Percentiles rank a stretch among this genome's conserved stretches.
phyloP scores from a whole-genome alignment of 2,888 invertebrate genomes.

The Ophion ellenae region DNA sequence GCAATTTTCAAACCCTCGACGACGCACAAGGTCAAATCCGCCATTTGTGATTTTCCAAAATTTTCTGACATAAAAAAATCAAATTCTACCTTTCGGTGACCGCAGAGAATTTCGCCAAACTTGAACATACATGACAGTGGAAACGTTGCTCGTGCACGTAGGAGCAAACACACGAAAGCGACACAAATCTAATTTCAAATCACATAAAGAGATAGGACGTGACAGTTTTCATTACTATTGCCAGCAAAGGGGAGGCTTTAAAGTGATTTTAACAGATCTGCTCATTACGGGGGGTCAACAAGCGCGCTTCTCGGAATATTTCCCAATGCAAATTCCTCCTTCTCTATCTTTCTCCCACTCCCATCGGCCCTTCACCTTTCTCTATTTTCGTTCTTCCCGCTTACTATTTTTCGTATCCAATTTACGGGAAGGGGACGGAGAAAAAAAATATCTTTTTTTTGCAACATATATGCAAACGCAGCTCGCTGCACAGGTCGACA shows the following conservation, averaged over 20 bases:
- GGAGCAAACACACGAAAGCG: background rate
- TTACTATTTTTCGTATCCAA: background rate
- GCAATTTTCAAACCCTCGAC: too few species aligned
- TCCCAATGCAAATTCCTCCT: constrained; percentile 8
- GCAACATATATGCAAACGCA: constrained; percentile 3
- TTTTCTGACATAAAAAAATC: background rate
- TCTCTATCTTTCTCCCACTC: background rate
- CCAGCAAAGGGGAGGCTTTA: background rate
- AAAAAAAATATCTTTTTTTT: constrained; percentile 34
- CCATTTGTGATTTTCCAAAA: background rate
- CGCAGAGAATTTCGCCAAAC: background rate
- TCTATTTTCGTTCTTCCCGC: background rate
- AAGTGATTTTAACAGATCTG: constrained; percentile 41
- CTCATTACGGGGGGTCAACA: constrained; percentile 47
- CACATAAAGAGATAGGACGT: background rate
- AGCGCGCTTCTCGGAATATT: constrained; percentile 16
- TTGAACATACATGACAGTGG: background rate
- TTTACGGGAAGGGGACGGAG: constrained; percentile 23
- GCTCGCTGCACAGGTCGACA: background rate
- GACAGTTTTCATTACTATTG: constrained; percentile 11
- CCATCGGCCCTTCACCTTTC: background rate
- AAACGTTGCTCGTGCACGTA: background rate
- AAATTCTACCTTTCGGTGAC: background rate
- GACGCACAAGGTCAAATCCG: background rate
- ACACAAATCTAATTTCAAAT: background rate